A percentile compares a stretch with the other conserved stretches of the same genome.
Evolutionary conservation across 2,113 vertebrate species (phyloP).

Genomic region (Struthidea cinerea): DNA sequence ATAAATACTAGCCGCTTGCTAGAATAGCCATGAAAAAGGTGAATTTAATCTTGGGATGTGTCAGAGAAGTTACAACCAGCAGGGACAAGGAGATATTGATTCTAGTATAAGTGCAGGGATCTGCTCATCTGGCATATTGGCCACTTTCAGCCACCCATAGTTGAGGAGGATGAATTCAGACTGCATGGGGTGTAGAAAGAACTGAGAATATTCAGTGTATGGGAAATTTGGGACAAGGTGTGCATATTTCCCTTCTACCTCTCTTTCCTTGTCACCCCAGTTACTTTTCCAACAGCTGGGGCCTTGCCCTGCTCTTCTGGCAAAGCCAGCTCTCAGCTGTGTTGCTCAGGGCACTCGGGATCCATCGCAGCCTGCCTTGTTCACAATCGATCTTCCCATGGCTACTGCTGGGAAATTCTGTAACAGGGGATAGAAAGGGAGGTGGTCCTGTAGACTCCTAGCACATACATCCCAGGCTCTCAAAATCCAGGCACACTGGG

Average conservation of each 20-base stretch:
- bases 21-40: neutral
- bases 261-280: neutral
- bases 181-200: neutral
- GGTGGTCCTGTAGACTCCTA: neutral
- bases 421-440: neutral
- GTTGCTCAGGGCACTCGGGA: neutral
- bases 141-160: neutral
- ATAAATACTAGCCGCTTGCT: neutral
- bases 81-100: neutral
- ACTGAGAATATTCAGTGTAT: neutral
- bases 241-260: neutral
- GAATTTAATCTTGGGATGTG: neutral
- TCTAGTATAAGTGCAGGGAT: rapidly evolving
- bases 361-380: rapidly evolving
- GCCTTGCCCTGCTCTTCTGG: neutral
- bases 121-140: neutral
- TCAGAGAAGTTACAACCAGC: neutral
- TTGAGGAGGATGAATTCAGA: neutral
- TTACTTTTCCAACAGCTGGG: neutral
- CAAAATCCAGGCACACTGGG: neutral
- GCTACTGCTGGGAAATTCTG: neutral
- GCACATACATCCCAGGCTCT: neutral
- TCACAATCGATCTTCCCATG: neutral
- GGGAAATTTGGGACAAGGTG: neutral
- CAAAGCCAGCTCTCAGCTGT: neutral